Base-by-base conservation (phyloP, 2,888 invertebrate genomes). In the Anagyrus pseudococci region DNA sequence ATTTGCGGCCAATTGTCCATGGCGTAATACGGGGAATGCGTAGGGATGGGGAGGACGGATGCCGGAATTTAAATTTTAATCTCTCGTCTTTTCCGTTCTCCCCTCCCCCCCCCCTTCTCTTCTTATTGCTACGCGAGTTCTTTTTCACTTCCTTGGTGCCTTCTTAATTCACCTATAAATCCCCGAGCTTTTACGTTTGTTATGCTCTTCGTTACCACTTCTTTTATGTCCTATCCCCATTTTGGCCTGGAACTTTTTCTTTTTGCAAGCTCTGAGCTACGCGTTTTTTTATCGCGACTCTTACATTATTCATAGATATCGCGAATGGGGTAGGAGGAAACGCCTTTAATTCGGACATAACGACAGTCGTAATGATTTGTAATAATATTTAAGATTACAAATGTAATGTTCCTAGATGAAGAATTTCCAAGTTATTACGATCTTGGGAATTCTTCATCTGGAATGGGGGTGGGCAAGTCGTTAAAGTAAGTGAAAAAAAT, bases 21-120 rank as follows among this genome's bases (percentile, higher is more conserved):
- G 10, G 29, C 29, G 10, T n/a, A 29, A 4, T 29, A 10, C 10
- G 6, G 29, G 29, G 10, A 29, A 10, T 29, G 10, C 10, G 29
- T 10, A 29, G 29, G 4, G 10, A 10, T 4, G 29, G 29, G 10
- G 10, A 29, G 29, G n/a, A n/a, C n/a, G n/a, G n/a, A n/a, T n/a
- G n/a, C n/a, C 25, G 47, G 62, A 62, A 57, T 62, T 58, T 57
- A 50, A 62, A 62, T 62, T 58, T 62, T 62, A 62, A 62, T 62
- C 57, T 43, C 43, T 15, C 43, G 17, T 43, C 15, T 43, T 6
- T 43, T 15, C n/a, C 17, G 52, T 41, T 57, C 58, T 23, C 29
- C 19, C 57, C 22, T 49, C 8, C 49, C 20, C 33, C n/a, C 22
- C n/a, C 29, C 15, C 10, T 29, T 7, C 10, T 7, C 29, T 10